phyloP scores from a whole-genome alignment of 2,797 vertebrate species.

The Chloroceryle inda region DNA sequence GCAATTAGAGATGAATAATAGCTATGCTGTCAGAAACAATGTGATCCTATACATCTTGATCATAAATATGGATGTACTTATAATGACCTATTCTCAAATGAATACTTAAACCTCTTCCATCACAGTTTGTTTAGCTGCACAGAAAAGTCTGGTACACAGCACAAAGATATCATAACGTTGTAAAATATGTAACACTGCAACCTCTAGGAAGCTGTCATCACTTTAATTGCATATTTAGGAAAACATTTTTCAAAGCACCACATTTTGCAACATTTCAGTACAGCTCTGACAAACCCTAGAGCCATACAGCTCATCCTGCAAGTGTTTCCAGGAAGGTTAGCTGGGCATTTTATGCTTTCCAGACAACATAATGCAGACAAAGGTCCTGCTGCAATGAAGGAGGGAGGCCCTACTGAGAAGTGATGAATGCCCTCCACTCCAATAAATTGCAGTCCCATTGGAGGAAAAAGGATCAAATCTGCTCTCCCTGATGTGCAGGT shows the following conservation, averaged over 20 bases:
- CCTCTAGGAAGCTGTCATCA: slow-evolving; percentile 42
- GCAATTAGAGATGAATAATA: slow-evolving; percentile 24
- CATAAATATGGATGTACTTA: slow-evolving; percentile 51
- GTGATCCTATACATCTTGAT: slow-evolving; percentile 13
- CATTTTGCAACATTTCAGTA: neutral
- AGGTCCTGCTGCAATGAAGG: neutral
- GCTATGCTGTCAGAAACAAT: neutral
- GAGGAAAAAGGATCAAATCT: neutral
- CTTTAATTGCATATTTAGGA: slow-evolving; percentile 22
- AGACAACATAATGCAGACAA: neutral
- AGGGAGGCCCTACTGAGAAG: neutral
- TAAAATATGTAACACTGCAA: neutral
- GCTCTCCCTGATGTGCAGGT: neutral
- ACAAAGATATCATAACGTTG: neutral
- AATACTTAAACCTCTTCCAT: slow-evolving; percentile 19
- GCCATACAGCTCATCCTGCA: neutral
- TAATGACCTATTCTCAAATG: slow-evolving; percentile 31
- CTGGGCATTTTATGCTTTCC: neutral
- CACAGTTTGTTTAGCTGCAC: slow-evolving; percentile 15
- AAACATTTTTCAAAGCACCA: slow-evolving; percentile 17
- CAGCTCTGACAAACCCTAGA: neutral
- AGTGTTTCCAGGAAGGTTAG: neutral
- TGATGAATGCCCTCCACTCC: neutral
- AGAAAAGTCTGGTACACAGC: neutral
- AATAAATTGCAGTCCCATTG: neutral